Percentiles rank a stretch among this genome's conserved stretches.
These are phyloP conservation scores for Eupithecia subfuscata DNA, from an alignment of 2,888 invertebrate species.

Conservation along the genomic window DNA sequence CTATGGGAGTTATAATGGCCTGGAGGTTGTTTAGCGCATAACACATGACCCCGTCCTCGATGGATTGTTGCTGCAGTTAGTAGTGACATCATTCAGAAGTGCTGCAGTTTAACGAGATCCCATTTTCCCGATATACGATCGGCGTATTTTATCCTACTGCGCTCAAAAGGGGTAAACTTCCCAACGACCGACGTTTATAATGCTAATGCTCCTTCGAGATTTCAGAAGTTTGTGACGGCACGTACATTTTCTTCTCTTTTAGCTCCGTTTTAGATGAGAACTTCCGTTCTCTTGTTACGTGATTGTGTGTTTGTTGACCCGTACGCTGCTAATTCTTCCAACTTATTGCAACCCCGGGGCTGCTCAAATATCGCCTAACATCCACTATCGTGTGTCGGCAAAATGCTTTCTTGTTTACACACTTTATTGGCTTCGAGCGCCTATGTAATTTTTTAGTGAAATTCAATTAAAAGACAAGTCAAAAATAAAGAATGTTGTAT, in stretches of 20 bases:
- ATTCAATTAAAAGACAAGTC: background rate
- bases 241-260: constrained; percentile 3
- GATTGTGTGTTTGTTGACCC: constrained; percentile 2
- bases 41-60: constrained; percentile 54
- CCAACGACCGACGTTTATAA: background rate
- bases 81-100: constrained; percentile 37
- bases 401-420: constrained; percentile 20
- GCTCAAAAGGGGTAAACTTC: background rate
- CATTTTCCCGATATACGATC: constrained; percentile 11
- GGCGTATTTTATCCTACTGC: constrained; percentile 5
- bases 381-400: constrained; percentile 30
- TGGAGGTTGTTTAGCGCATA: constrained; percentile 64
- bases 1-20: constrained; percentile 64
- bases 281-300: background rate
- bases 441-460: background rate
- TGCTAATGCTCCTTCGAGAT: constrained; percentile 3
- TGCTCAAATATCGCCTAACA: constrained; percentile 37
- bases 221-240: background rate
- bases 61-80: constrained; percentile 52
- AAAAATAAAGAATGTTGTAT: background rate
- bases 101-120: constrained; percentile 35
- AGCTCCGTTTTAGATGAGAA: background rate
- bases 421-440: constrained; percentile 22
- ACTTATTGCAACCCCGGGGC: constrained; percentile 33
- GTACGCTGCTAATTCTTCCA: constrained; percentile 14